phyloP scores from a whole-genome alignment of 1,140 invertebrate genomes.

The Drosophila trapezifrons region DNA sequence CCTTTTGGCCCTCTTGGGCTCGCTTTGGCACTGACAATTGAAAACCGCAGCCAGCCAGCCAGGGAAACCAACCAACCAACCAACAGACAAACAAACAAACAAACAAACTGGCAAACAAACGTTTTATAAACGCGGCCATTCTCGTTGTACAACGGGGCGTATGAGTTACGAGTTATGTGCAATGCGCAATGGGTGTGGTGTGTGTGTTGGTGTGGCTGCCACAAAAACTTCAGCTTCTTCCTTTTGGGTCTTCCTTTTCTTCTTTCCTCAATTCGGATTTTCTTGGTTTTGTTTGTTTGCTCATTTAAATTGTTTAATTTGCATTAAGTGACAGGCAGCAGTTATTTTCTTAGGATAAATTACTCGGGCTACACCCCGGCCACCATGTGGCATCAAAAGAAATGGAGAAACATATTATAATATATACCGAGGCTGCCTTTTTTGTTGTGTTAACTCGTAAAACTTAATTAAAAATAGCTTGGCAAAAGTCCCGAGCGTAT shows the following conservation, averaged over 20 bases:
- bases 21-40: conserved; percentile 63
- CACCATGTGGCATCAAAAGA: conserved; percentile 23
- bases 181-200: conserved; percentile 41
- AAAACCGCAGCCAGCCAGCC: conserved; percentile 48
- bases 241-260: conserved; percentile 36
- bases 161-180: conserved; percentile 77
- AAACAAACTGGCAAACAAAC: conserved; percentile 44
- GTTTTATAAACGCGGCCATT: conserved; percentile 51
- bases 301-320: conserved; percentile 81
- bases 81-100: conserved; percentile 17
- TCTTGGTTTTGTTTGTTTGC: conserved; percentile 62
- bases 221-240: conserved; percentile 34
- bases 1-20: conserved; percentile 36
- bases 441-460: conserved; percentile 4
- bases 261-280: conserved; percentile 46
- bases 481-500: not conserved
- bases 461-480: conserved; percentile 26
- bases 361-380: not conserved
- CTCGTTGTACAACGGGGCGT: conserved; percentile 53
- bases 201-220: conserved; percentile 11
- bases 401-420: conserved; percentile 11
- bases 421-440: not conserved
- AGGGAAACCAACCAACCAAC: conserved; percentile 25
- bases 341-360: conserved; percentile 37
- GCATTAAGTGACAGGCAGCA: conserved; percentile 66